These are phyloP conservation scores for Leucosticte australis DNA, from an alignment of 2,113 vertebrate genomes.

Conservation along the genomic window DNA sequence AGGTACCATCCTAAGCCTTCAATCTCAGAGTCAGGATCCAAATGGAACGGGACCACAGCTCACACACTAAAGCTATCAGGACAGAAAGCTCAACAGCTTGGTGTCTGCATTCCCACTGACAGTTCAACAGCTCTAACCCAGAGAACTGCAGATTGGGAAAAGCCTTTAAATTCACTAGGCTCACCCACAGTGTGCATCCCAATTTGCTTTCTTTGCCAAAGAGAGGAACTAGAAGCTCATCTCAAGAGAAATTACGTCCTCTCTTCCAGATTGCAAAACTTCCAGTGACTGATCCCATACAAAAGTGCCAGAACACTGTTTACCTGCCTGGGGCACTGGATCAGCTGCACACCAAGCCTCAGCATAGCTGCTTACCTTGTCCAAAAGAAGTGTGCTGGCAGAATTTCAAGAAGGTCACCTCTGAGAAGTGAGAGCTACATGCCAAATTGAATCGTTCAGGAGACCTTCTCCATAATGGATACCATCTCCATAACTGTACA, in stretches of 20 bases:
- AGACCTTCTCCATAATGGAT: not conserved
- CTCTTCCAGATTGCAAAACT: not conserved
- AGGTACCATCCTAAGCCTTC: not conserved
- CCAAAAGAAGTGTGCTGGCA: not conserved
- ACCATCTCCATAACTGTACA: not conserved
- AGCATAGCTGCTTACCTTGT: not conserved
- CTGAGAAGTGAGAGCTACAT: not conserved
- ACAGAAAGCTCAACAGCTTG: not conserved
- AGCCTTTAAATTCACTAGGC: not conserved
- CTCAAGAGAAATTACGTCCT: not conserved
- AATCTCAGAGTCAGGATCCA: not conserved
- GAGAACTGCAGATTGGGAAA: not conserved
- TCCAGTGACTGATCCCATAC: not conserved
- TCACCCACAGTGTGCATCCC: not conserved
- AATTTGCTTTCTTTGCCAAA: not conserved
- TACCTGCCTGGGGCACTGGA: not conserved
- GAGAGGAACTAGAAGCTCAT: not conserved
- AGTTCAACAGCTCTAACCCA: not conserved
- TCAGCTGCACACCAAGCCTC: no score
- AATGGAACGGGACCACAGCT: rapidly evolving
- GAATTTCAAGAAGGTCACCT: not conserved
- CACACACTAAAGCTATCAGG: not conserved
- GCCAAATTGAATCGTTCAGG: not conserved
- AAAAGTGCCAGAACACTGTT: not conserved
- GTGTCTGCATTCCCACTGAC: not conserved